A percentile compares a stretch with the other conserved stretches of the same genome.
phyloP scores from a whole-genome alignment of 2,797 vertebrate genomes.

The Crax fasciolata region DNA sequence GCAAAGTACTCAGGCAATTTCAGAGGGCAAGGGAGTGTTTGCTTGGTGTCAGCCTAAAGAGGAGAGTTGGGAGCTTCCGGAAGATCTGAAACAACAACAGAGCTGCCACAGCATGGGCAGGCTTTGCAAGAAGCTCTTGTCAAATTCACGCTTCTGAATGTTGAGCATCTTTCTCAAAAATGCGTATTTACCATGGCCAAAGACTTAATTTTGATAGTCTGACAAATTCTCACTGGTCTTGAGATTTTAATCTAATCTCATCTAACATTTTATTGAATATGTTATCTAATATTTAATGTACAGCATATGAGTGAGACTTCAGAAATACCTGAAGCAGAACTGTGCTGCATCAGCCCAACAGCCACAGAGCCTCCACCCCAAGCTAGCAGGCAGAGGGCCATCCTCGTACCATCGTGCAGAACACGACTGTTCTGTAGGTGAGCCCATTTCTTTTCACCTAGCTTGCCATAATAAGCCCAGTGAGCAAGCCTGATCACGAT shows the following conservation, averaged over 20 bases:
- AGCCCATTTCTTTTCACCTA: fast-evolving
- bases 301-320: neutral
- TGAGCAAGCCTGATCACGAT: neutral
- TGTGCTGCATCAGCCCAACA: neutral
- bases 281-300: neutral
- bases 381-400: neutral
- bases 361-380: neutral
- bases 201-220: neutral
- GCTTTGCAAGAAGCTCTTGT: neutral
- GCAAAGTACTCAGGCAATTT: neutral
- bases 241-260: neutral
- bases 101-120: neutral
- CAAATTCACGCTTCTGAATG: neutral
- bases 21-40: neutral
- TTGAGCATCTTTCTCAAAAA: neutral
- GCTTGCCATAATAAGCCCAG: neutral
- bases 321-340: neutral
- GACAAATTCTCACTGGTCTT: neutral
- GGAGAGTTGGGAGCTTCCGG: neutral
- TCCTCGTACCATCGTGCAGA: neutral
- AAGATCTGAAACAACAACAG: neutral
- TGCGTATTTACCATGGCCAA: neutral
- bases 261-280: neutral
- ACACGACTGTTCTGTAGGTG: fast-evolving
- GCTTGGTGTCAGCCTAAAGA: neutral